Evolutionary conservation across 2,888 invertebrate species (phyloP), one percentile per base, ranked within the genome.

Genomic region (Sminthurinus aureus): DNA sequence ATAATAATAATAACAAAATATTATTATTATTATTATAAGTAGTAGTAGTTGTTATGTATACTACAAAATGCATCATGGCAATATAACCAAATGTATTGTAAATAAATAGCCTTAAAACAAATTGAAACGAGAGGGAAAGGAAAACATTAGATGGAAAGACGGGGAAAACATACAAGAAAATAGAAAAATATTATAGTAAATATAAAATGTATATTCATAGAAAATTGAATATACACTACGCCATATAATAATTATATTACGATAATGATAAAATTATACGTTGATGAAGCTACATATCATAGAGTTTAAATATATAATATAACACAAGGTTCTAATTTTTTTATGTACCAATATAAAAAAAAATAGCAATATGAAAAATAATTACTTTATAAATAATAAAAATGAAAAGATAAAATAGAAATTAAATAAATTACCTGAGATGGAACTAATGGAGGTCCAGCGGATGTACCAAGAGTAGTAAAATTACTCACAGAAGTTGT

Each of bases 381-480:
- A 6, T 58, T 58, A 58, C n/a, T n/a, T n/a, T n/a, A n/a, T n/a
- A 58, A 15, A 58, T 18, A 58, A 58, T 58, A 58, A 58, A 9
- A 58, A 69, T 69, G 20, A 52, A n/a, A n/a, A 52, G 1, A 71
- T 4, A 13, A 13, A 38, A 22, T 20, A 38, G 9, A 58, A 74
- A 67, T 15, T 71, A 26, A 38, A 18, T 64, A n/a, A 64, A 15
- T 15, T 52, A 87, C 88, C 86, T 88, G 88, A 38, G 88, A 88
- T 66, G 88, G 87, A 84, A 88, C 88, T 58, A 88, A 82, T 22
- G 88, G 88, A 20, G 88, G 88, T 67, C 88, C 88, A 77, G 80
- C 75, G 3, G 86, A 20, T 91, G 91, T 2, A 91, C 87, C 83
- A 83, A 91, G 91, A 91, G 91, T 26, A 26, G 73, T 64, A 82